Conservation (phyloP, 1,140 invertebrate genomes). For the Capitella teleta region DNA sequence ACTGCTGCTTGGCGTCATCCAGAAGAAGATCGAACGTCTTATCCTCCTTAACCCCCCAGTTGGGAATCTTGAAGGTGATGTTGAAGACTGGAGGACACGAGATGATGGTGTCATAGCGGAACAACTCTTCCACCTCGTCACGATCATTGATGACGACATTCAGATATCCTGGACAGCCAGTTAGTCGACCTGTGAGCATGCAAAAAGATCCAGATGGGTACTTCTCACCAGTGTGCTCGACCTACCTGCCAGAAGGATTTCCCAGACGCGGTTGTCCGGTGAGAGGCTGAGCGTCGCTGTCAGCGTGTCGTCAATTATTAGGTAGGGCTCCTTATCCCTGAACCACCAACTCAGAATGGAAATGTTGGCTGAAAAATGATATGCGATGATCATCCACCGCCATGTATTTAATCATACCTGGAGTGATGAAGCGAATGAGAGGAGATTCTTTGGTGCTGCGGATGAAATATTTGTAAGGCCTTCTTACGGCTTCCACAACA, state of each 20-base stretch:
- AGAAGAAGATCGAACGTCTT: constrained; percentile 9
- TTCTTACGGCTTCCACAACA: neutral
- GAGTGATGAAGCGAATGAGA: neutral
- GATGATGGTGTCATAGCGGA: constrained; percentile 9
- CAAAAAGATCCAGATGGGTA: neutral
- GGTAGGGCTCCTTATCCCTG: neutral
- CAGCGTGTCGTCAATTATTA: neutral
- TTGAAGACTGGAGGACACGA: constrained; percentile 10
- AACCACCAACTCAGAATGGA: constrained; percentile 5
- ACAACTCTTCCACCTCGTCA: constrained; percentile 6
- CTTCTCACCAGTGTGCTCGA: neutral
- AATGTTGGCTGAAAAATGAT: constrained; percentile 1
- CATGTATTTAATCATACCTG: neutral
- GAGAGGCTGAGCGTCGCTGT: neutral
- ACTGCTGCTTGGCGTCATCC: constrained; percentile 2
- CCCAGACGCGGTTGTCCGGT: neutral
- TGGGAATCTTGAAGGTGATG: constrained; percentile 9
- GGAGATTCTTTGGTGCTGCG: neutral
- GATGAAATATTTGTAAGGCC: constrained; percentile 1
- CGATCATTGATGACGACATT: constrained; percentile 5
- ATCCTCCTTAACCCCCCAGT: neutral
- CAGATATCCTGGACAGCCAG: constrained; percentile 9
- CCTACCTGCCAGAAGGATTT: neutral
- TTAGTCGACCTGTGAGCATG: constrained; percentile 5
- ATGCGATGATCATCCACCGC: neutral